Evolutionary conservation across 2,113 vertebrate genomes (phyloP), one percentile per base, ranked within the genome.

Genomic region (Harpagus bidentatus): DNA sequence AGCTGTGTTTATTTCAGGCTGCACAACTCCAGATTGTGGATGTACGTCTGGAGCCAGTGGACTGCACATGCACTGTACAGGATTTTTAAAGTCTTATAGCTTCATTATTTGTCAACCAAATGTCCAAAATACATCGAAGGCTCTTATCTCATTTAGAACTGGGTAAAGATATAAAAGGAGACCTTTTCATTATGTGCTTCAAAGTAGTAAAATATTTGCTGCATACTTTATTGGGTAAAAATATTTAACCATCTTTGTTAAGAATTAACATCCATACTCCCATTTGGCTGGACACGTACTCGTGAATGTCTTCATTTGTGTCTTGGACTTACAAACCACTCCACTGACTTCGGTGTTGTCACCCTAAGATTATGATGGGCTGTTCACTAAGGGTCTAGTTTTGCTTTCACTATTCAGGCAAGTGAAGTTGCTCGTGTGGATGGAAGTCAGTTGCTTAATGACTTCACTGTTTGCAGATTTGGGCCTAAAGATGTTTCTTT

Each of bases 1-100:
- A 98, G 98, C 98, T 98, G 98, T 98, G 98, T 98, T 98, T 98
- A 98, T 96, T 97, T 97, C 96, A 96, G 90, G 93, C 95, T 96
- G 92, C 92, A 95, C 96, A 92, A 42, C 88, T 98, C 97, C 94
- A 97, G 95, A 97, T 96, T 97, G 82, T 95, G 86, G 97, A 96
- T 97, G 95, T 94, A 91, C 62, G 83, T 96, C 94, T 95, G 96
- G 78, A 94, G 91, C 88, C 97, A 97, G 94, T 97, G 96, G 97
- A 97, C 97, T 96, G 63, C 66, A 66, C 93, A 84, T 52, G 90
- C 86, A 95, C 70, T 61, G 43, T 38, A 52, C 70, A 50, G 42
- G 82, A 71, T 88, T 95, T 97, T 86, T 86, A 94, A 94, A 97
- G 87, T 58, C 86, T 97, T 86, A 52, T 50, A 95, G 95, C 96